A percentile compares a stretch with the other conserved stretches of the same genome.
phyloP scores from a whole-genome alignment of 1,140 invertebrate species.

The Leptinotarsa texana region DNA sequence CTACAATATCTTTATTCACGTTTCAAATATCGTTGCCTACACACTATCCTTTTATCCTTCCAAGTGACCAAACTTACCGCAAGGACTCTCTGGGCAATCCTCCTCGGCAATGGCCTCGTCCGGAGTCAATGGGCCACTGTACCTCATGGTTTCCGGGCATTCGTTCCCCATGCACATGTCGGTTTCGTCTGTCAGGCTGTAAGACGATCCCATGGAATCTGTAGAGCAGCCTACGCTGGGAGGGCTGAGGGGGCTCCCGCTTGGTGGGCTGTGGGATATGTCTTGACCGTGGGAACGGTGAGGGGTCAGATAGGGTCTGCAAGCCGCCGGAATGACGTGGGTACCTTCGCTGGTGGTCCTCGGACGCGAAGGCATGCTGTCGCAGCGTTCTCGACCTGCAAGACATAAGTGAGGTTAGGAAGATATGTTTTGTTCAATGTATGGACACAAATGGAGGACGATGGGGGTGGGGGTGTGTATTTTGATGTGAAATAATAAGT shows the following conservation, averaged over 20 bases:
- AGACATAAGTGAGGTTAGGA: constrained; percentile 1
- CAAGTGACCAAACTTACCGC: constrained; percentile 19
- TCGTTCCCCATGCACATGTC: constrained; percentile 40
- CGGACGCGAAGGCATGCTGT: constrained; percentile 75
- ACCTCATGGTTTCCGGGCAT: constrained; percentile 36
- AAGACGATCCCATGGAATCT: constrained; percentile 71
- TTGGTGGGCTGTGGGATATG: constrained; percentile 66
- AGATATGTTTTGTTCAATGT: no score
- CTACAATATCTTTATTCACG: no score
- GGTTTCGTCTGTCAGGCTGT: constrained; percentile 67
- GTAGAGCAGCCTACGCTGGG: constrained; percentile 66
- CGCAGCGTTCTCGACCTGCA: constrained; percentile 70
- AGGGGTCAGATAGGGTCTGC: constrained; percentile 33
- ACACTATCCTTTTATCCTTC: no score
- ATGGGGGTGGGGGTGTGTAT: no score
- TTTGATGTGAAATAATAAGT: no score
- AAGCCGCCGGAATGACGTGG: constrained; percentile 49
- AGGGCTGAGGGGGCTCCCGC: constrained; percentile 66
- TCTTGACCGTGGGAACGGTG: constrained; percentile 61
- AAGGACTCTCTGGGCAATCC: constrained; percentile 48
- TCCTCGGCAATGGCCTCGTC: constrained; percentile 62
- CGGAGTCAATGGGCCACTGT: constrained; percentile 64
- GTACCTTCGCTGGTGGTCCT: constrained; percentile 66
- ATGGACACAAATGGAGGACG: no score
- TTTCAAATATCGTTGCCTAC: no score